Percentiles rank a stretch among this genome's conserved stretches.
phyloP scores from a whole-genome alignment of 2,888 invertebrate species.

The Cryptocephalus moraei region DNA sequence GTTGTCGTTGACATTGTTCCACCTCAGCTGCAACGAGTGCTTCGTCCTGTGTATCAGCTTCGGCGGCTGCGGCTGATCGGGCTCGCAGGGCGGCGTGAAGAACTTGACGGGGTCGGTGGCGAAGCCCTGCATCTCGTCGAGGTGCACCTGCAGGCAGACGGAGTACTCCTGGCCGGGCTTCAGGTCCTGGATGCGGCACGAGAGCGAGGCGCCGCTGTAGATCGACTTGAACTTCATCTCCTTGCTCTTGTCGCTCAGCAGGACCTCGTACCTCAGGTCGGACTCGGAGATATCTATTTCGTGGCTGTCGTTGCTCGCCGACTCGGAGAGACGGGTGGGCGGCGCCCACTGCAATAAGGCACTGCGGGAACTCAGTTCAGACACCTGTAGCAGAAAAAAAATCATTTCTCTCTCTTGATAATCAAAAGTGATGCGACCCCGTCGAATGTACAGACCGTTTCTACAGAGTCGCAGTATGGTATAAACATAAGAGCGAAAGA shows the following conservation, averaged over 20 bases:
- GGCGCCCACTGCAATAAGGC: slow-evolving; percentile 79
- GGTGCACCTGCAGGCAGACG: slow-evolving; percentile 67
- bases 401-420: no score
- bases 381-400: slow-evolving; percentile 48
- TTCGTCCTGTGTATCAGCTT: slow-evolving; percentile 63
- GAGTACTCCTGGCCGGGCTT: slow-evolving; percentile 83
- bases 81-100: slow-evolving; percentile 71
- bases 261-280: slow-evolving; percentile 70
- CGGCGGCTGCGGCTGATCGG: slow-evolving; percentile 62
- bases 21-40: slow-evolving; percentile 59
- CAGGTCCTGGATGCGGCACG: slow-evolving; percentile 73
- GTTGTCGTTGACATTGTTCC: slow-evolving; percentile 66
- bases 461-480: no score
- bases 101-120: slow-evolving; percentile 72
- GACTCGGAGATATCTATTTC: slow-evolving; percentile 47
- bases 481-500: no score
- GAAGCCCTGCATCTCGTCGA: slow-evolving; percentile 64
- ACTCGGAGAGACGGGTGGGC: slow-evolving; percentile 43
- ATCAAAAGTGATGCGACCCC: no score
- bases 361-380: slow-evolving; percentile 72
- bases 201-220: slow-evolving; percentile 66
- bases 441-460: no score
- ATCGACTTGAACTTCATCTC: slow-evolving; percentile 79
- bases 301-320: slow-evolving; percentile 39
- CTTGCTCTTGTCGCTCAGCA: slow-evolving; percentile 66